Evolutionary conservation across 1,140 invertebrate genomes (phyloP), one percentile per base, ranked within the genome.

Genomic region (Leptoteleia sp.): DNA sequence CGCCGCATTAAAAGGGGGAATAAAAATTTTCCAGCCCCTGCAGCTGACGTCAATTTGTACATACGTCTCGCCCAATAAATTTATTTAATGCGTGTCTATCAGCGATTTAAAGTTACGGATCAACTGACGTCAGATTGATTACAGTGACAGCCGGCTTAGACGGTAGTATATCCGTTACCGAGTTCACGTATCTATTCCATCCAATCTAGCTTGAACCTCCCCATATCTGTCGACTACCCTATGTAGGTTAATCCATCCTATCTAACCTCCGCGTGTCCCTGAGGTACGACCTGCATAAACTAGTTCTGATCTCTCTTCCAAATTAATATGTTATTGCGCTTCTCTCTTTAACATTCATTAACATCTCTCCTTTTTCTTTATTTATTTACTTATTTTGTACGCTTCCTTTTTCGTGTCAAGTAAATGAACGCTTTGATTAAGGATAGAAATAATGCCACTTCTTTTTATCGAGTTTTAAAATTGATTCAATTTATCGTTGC

Each of bases 101-200:
- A 67, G 64, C 62, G 62, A 62, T 67, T 78, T 54, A 65, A 71
- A 78, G 38, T 71, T 62, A 55, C 22, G 22, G 57, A 77, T 77
- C 57, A 78, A 68, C 43, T 35, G 79, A 79, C 68, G 45, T 79
- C 35, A 61, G 82, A 84, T 81, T 84, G 81, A 82, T 84, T 80
- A 61, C 55, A 79, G 65, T 57, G 59, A 48, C 61, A 70, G 55
- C 31, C 29, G 50, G 64, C 50, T 78, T 72, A 72, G 76, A 67
- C 40, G 48, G 31, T 15, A 35, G 55, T 68, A 59, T 73, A 79
- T 79, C 55, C 62, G 55, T 79, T 68, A 79, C 76, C 40, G 54
- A 50, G 55, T 79, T 72, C 68, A 57, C 55, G 52, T 68, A 79
- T 73, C 68, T 78, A 71, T 77, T 38, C 65, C 22, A 77, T 77